A percentile compares a stretch with the other conserved stretches of the same genome.
phyloP scores from a whole-genome alignment of 2,797 vertebrate genomes.

The Manis javanica region DNA sequence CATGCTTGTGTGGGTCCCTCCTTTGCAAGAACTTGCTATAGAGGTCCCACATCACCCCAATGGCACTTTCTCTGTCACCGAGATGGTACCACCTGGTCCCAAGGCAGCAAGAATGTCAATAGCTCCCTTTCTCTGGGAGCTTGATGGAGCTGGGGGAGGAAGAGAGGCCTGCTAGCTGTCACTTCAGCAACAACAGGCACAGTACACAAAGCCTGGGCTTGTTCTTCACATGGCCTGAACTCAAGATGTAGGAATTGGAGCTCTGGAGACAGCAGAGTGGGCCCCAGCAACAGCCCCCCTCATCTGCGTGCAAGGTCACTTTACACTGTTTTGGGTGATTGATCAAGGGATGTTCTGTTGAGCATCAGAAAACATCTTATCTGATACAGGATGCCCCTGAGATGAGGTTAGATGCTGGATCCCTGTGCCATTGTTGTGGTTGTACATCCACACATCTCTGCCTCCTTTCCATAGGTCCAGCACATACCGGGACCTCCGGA shows the following conservation, averaged over 20 bases:
- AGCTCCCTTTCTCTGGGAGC: conserved; percentile 71
- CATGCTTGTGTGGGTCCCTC: neutral
- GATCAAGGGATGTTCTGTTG: neutral
- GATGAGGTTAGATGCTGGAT: neutral
- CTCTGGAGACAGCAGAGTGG: neutral
- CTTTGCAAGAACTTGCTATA: neutral
- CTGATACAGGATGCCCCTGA: neutral
- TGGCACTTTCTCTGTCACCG: conserved; percentile 39
- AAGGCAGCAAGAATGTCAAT: conserved; percentile 46
- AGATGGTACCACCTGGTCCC: conserved; percentile 72
- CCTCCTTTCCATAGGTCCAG: conserved; percentile 88
- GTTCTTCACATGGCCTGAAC: conserved; percentile 21
- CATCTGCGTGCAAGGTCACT: neutral
- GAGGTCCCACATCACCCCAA: neutral
- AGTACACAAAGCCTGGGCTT: conserved; percentile 72
- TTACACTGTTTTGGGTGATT: neutral
- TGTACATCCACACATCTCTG: neutral
- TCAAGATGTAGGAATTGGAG: neutral
- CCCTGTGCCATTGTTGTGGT: neutral
- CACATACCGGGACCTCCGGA: conserved; percentile 94
- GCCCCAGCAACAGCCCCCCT: neutral
- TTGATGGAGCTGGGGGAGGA: neutral
- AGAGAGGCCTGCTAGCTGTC: neutral
- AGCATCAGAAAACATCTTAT: neutral
- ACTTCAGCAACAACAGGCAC: neutral